phyloP scores from a whole-genome alignment of 2,113 vertebrate genomes.

The Athene cunicularia region DNA sequence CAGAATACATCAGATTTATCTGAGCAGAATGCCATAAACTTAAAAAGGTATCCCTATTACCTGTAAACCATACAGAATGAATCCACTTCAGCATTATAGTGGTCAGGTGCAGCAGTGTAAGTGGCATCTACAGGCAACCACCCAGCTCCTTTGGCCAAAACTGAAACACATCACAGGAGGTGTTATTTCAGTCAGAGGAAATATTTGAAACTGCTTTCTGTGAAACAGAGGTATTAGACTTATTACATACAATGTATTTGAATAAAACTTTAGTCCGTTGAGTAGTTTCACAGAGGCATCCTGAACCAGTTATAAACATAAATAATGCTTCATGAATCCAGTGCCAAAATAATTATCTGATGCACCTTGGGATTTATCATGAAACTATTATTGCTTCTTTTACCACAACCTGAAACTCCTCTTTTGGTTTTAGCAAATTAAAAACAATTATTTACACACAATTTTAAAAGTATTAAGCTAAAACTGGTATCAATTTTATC shows the following conservation, averaged over 20 bases:
- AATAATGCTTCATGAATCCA: not conserved
- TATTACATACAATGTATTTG: not conserved
- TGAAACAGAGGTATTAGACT: not conserved
- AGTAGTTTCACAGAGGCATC: not conserved
- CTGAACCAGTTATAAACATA: not conserved
- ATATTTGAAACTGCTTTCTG: not conserved
- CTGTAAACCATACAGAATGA: not conserved
- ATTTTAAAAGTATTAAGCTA: not conserved
- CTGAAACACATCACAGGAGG: not conserved
- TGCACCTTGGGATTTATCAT: not conserved
- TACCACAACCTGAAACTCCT: not conserved
- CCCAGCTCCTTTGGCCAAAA: not conserved
- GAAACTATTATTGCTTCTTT: not conserved
- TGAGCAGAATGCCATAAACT: not conserved
- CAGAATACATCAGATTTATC: not conserved
- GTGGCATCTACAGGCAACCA: not conserved
- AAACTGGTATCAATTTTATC: not conserved
- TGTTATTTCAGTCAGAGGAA: not conserved
- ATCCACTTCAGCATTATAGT: not conserved
- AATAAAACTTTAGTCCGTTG: not conserved
- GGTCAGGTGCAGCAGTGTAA: accelerated
- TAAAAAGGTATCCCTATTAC: not conserved
- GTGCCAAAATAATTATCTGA: not conserved
- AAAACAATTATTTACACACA: not conserved
- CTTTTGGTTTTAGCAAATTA: not conserved